These are phyloP conservation scores for Cydia strobilella DNA, from an alignment of 1,140 invertebrate species.

Conservation along the genomic window DNA sequence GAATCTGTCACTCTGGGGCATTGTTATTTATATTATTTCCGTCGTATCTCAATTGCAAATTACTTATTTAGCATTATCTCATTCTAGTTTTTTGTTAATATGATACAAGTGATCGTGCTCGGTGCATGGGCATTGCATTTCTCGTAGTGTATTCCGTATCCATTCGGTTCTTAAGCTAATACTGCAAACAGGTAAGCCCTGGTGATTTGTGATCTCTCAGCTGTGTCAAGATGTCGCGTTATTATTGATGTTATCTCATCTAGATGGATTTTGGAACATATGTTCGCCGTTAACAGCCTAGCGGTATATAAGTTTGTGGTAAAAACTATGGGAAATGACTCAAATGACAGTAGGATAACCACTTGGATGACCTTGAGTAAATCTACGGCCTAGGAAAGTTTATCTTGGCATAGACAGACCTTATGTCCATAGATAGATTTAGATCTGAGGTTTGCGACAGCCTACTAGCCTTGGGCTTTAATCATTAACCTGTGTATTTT, in stretches of 20 bases:
- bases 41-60: conserved; percentile 24
- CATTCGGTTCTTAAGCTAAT: not conserved
- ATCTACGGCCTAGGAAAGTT: conserved; percentile 16
- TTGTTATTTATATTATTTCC: conserved; percentile 33
- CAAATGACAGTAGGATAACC: not conserved
- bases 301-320: not conserved
- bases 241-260: conserved; percentile 29
- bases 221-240: conserved; percentile 26
- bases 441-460: not conserved
- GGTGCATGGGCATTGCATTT: conserved; percentile 21
- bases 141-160: conserved; percentile 19
- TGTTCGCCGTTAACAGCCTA: not conserved
- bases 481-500: conserved; percentile 8
- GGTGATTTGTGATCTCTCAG: conserved; percentile 21
- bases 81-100: conserved; percentile 17
- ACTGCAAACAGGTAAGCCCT: conserved; percentile 25
- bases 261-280: conserved; percentile 22
- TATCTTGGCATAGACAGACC: conserved; percentile 3
- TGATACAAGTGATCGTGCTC: conserved; percentile 25
- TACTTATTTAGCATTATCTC: not conserved
- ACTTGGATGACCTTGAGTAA: conserved; percentile 21
- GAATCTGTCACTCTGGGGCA: conserved; percentile 21
- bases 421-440: conserved; percentile 14
- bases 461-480: not conserved
- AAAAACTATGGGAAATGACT: not conserved